These are phyloP conservation scores for Leptinotarsa juncta DNA, from an alignment of 2,888 invertebrate genomes.

Conservation along the genomic window DNA sequence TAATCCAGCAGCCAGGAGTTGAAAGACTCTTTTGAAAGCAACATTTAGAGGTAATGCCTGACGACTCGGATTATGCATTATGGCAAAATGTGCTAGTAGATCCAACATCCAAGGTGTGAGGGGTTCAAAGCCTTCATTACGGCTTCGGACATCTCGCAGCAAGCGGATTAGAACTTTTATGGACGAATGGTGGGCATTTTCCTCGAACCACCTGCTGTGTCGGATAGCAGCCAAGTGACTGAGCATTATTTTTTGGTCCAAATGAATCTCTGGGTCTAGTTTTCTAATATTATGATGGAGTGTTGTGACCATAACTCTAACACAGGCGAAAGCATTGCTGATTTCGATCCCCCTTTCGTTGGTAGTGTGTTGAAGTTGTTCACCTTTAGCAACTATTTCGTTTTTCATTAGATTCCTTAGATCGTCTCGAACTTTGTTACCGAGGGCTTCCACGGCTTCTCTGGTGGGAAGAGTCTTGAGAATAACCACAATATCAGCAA, in stretches of 20 bases:
- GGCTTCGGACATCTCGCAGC: slow-evolving; percentile 88
- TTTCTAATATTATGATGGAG: slow-evolving; percentile 94
- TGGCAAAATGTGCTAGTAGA: slow-evolving; percentile 93
- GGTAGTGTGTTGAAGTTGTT: slow-evolving; percentile 69
- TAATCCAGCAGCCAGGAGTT: slow-evolving; percentile 91
- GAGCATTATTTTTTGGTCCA: slow-evolving; percentile 82
- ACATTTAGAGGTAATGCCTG: slow-evolving; percentile 93
- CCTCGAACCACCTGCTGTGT: slow-evolving; percentile 98
- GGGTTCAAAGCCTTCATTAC: slow-evolving; percentile 91
- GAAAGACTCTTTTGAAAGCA: slow-evolving; percentile 87
- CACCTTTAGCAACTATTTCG: slow-evolving; percentile 73
- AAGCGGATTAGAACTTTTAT: slow-evolving; percentile 93
- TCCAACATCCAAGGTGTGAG: slow-evolving; percentile 98
- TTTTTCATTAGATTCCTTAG: slow-evolving; percentile 79
- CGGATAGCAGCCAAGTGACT: slow-evolving; percentile 93
- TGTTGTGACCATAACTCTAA: slow-evolving; percentile 92
- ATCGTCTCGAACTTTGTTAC: slow-evolving; percentile 88
- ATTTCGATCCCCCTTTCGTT: slow-evolving; percentile 91
- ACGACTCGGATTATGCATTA: slow-evolving; percentile 94
- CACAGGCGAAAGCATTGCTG: slow-evolving; percentile 84
- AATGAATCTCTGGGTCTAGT: slow-evolving; percentile 87
- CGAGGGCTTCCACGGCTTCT: slow-evolving; percentile 93
- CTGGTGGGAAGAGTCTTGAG: slow-evolving; percentile 95
- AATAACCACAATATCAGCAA: slow-evolving; percentile 96
- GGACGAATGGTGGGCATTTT: slow-evolving; percentile 96